Percentiles rank a stretch among this genome's conserved stretches.
Conservation (phyloP, 2,888 invertebrate genomes). For the Ecliptopera silaceata region DNA sequence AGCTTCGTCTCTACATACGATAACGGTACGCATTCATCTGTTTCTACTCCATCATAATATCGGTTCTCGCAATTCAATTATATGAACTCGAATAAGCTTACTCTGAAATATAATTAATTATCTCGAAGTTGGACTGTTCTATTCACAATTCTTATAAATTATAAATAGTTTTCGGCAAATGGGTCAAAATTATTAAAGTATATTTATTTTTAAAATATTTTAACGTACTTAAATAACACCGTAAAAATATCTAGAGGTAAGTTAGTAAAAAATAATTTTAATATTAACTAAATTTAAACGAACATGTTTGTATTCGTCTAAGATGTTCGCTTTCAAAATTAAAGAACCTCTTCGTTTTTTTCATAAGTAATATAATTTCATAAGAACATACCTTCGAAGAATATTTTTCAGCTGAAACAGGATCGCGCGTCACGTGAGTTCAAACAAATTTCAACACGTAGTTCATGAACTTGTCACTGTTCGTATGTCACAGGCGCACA, state of each 20-base stretch:
- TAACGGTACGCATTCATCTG: conserved; percentile 54
- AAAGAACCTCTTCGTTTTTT: conserved; percentile 19
- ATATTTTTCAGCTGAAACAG: conserved; percentile 46
- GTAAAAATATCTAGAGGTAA: neutral
- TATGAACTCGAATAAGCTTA: conserved; percentile 22
- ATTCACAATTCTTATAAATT: neutral
- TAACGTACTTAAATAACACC: too few relatives aligned
- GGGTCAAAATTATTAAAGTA: too few relatives aligned
- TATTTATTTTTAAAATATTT: too few relatives aligned
- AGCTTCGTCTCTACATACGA: conserved; percentile 58
- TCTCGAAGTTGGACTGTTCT: neutral
- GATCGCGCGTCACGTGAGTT: conserved; percentile 69
- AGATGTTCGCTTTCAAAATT: conserved; percentile 46
- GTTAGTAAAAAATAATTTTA: conserved; percentile 48
- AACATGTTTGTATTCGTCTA: conserved; percentile 55
- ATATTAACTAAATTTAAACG: conserved; percentile 75
- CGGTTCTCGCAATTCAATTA: conserved; percentile 39
- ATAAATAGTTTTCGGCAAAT: too few relatives aligned
- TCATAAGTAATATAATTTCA: conserved; percentile 7
- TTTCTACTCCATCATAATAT: conserved; percentile 48
- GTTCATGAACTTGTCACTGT: conserved; percentile 82
- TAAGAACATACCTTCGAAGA: conserved; percentile 61
- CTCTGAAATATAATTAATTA: neutral
- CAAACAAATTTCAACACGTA: conserved; percentile 78
- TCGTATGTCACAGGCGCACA: conserved; percentile 79